phyloP scores from a whole-genome alignment of 2,797 vertebrate species.

The Columba guinea region DNA sequence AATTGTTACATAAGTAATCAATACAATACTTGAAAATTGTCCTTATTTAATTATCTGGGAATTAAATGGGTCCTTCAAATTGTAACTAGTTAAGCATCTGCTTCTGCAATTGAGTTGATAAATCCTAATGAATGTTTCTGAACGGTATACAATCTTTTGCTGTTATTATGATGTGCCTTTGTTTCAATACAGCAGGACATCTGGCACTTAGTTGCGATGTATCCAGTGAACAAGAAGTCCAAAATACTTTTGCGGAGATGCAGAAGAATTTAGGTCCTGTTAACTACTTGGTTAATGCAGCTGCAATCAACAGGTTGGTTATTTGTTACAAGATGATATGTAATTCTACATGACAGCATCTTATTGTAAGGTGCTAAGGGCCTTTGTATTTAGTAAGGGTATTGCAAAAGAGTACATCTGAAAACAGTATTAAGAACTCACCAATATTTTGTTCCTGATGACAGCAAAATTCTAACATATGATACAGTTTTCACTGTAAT shows the following conservation, averaged over 20 bases:
- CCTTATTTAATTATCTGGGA: neutral
- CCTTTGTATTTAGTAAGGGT: neutral
- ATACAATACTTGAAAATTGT: neutral
- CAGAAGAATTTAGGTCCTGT: constrained; percentile 83
- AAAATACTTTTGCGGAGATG: constrained; percentile 84
- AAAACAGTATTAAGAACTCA: neutral
- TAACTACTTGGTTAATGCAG: constrained; percentile 90
- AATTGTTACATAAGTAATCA: neutral
- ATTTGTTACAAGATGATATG: neutral
- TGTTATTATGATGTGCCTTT: neutral
- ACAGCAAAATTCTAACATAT: neutral
- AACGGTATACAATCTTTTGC: neutral
- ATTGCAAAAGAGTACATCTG: neutral
- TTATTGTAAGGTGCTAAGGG: neutral
- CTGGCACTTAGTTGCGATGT: constrained; percentile 89
- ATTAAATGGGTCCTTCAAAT: neutral
- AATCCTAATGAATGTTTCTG: neutral
- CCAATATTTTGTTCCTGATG: neutral
- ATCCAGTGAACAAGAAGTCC: constrained; percentile 85
- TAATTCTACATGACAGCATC: neutral
- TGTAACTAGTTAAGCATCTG: neutral
- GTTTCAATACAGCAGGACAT: constrained; percentile 79
- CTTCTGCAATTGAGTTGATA: neutral
- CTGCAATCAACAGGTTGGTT: constrained; percentile 91
- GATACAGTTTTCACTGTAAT: neutral